A percentile compares a stretch with the other conserved stretches of the same genome.
Conservation (phyloP, 2,888 invertebrate genomes). For the Orthonevra nobilis region DNA sequence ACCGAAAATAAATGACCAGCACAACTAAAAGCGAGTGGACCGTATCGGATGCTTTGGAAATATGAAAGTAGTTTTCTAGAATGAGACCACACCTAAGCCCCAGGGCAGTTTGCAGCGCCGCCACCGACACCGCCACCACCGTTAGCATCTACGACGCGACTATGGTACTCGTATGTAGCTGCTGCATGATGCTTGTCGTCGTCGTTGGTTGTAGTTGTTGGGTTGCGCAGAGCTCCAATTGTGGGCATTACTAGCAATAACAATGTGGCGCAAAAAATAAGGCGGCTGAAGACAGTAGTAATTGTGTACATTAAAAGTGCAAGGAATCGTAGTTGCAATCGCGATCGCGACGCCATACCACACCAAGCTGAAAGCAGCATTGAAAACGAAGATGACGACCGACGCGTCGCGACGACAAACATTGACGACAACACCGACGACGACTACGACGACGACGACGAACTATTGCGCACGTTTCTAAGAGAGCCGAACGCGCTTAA, state of each 20-base stretch:
- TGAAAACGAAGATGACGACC: too few relatives aligned
- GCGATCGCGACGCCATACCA: slow-evolving; percentile 36
- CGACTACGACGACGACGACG: slow-evolving; percentile 18
- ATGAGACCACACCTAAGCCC: slow-evolving; percentile 77
- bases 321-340: slow-evolving; percentile 66
- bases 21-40: slow-evolving; percentile 71
- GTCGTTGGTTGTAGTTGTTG: slow-evolving; percentile 31
- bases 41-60: slow-evolving; percentile 73
- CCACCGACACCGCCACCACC: slow-evolving; percentile 26
- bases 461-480: slow-evolving; percentile 47
- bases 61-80: slow-evolving; percentile 78
- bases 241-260: slow-evolving; percentile 68
- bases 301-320: slow-evolving; percentile 70
- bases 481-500: slow-evolving; percentile 47
- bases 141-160: slow-evolving; percentile 34
- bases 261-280: slow-evolving; percentile 70
- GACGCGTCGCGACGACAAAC: too few relatives aligned
- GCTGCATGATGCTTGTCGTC: slow-evolving; percentile 62
- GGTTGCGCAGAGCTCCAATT: slow-evolving; percentile 61
- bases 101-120: slow-evolving; percentile 59
- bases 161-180: slow-evolving; percentile 65
- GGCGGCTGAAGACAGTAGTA: slow-evolving; percentile 71
- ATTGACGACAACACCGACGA: slow-evolving; percentile 10
- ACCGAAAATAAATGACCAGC: slow-evolving; percentile 67
- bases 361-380: too few relatives aligned